phyloP scores from a whole-genome alignment of 2,113 vertebrate genomes.

The Butorides virescens region DNA sequence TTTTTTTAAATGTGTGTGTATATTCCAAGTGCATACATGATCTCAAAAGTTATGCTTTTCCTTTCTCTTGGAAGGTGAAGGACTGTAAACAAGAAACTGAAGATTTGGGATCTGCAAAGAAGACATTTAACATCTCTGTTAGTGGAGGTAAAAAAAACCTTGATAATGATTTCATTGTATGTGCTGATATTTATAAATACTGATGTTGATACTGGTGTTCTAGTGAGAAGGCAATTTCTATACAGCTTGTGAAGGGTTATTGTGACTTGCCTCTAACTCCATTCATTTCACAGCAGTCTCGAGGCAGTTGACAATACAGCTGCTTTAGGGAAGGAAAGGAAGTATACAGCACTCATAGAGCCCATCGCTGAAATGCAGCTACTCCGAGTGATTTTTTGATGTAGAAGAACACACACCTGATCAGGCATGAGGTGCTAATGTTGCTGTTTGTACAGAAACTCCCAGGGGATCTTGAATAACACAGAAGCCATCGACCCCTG shows the following conservation, averaged over 20 bases:
- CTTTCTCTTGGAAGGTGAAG: conserved; percentile 27
- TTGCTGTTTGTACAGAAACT: not conserved
- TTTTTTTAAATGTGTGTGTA: not conserved
- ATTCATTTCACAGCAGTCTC: not conserved
- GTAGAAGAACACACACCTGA: not conserved
- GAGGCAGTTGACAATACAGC: not conserved
- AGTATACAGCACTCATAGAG: not conserved
- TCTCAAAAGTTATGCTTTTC: not conserved
- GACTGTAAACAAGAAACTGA: conserved; percentile 52
- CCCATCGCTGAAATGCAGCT: not conserved
- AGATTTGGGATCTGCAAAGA: conserved; percentile 41
- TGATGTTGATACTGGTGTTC: not conserved
- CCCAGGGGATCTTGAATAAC: not conserved
- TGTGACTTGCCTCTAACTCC: not conserved
- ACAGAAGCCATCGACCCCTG: not conserved
- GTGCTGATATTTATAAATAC: not conserved
- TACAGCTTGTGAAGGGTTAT: not conserved
- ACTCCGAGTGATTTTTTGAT: not conserved
- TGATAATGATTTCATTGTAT: not conserved
- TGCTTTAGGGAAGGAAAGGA: not conserved
- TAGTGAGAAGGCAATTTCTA: not conserved
- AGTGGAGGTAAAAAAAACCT: conserved; percentile 78
- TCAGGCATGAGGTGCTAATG: not conserved
- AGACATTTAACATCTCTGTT: conserved; percentile 80
- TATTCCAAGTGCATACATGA: not conserved